A percentile compares a stretch with the other conserved stretches of the same genome.
Evolutionary conservation across 2,888 invertebrate species (phyloP).

Genomic region (Archaeoteleia sp.): DNA sequence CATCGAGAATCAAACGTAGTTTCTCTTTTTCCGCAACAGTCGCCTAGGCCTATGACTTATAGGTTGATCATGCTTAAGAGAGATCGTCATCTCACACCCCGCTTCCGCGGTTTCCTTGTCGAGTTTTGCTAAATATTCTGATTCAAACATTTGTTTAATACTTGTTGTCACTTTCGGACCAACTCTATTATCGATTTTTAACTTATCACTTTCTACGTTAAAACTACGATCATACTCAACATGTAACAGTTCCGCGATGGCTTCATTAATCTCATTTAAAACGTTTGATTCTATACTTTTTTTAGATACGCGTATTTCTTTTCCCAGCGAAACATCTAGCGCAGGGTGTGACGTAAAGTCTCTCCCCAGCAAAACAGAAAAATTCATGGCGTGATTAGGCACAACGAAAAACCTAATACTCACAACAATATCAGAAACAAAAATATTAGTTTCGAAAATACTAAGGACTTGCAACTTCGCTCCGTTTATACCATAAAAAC

Average conservation of each 20-base stretch:
- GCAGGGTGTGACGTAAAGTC: conserved; percentile 13
- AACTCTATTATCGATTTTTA: no score
- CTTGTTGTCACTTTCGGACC: not conserved
- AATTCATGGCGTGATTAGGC: conserved; percentile 8
- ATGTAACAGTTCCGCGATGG: not conserved
- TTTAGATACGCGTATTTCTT: not conserved
- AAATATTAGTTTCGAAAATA: no score
- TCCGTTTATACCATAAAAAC: not conserved
- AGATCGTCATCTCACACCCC: no score
- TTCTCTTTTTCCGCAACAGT: conserved; percentile 1
- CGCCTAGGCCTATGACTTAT: no score
- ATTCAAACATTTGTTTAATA: not conserved
- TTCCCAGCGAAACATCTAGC: not conserved
- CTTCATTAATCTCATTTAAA: not conserved
- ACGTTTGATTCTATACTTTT: not conserved
- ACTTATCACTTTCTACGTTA: not conserved
- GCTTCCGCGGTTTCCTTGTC: not conserved
- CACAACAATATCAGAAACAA: not conserved
- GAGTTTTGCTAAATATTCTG: not conserved
- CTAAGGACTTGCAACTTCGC: not conserved
- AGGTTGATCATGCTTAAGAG: no score
- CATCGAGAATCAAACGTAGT: not conserved
- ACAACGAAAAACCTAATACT: conserved; percentile 7
- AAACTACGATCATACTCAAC: not conserved
- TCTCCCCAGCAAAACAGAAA: conserved; percentile 1